A percentile compares a stretch with the other conserved stretches of the same genome.
Conservation (phyloP, 2,888 invertebrate species). For the Protophormia terraenovae region DNA sequence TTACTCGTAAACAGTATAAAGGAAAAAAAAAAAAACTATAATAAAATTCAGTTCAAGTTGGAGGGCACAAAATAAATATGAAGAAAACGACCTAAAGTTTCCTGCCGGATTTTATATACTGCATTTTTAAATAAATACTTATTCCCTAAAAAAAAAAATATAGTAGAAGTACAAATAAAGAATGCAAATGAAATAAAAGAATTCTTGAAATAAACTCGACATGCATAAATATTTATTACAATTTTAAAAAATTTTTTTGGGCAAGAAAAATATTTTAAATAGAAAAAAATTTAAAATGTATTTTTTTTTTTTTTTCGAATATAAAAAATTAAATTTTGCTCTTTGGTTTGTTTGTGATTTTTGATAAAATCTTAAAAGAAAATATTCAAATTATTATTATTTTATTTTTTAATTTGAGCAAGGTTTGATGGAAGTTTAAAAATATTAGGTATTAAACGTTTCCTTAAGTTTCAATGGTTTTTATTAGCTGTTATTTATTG, state of each 20-base stretch:
- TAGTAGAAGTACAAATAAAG: background rate
- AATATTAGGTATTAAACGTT: too few species aligned
- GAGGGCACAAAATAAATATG: background rate
- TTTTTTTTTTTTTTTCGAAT: too few species aligned
- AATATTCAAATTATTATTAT: too few species aligned
- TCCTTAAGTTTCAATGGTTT: too few species aligned
- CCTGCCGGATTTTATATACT: slow-evolving; percentile 18
- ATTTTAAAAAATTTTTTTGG: too few species aligned
- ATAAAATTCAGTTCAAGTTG: slow-evolving; percentile 27
- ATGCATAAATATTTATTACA: slow-evolving; percentile 29
- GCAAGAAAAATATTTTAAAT: background rate
- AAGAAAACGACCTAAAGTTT: background rate
- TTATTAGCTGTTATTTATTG: too few species aligned
- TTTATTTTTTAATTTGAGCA: too few species aligned
- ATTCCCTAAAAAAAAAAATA: background rate
- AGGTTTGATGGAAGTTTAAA: too few species aligned
- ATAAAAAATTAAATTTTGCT: too few species aligned
- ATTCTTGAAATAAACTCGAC: slow-evolving; percentile 28
- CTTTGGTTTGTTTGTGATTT: too few species aligned
- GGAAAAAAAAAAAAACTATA: too few species aligned
- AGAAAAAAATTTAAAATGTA: background rate
- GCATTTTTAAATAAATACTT: slow-evolving; percentile 28
- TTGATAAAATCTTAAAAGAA: too few species aligned
- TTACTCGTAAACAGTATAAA: background rate
- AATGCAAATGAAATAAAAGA: slow-evolving; percentile 44